These are phyloP conservation scores for Muraenolepis orangiensis DNA, from an alignment of 2,797 vertebrate genomes.

Conservation along the genomic window DNA sequence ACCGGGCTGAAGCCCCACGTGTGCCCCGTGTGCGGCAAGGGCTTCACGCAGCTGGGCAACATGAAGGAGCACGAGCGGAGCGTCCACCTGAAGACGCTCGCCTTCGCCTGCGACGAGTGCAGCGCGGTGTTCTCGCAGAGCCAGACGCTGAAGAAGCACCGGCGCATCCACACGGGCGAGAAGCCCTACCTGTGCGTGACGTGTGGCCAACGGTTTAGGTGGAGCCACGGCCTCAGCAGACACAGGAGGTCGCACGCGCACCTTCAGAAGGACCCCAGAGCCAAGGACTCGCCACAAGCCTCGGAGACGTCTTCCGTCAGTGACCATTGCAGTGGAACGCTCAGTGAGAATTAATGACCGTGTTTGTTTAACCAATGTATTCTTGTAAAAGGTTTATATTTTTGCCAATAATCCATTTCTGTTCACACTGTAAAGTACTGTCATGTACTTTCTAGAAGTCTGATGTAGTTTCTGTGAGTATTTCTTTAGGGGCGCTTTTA, in stretches of 20 bases:
- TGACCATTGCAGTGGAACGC: background rate
- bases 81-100: conserved; percentile 59
- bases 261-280: conserved; percentile 39
- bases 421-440: no score
- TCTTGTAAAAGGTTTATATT: no score
- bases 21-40: conserved; percentile 66
- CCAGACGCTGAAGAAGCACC: conserved; percentile 61
- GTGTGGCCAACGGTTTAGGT: conserved; percentile 49
- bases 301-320: background rate
- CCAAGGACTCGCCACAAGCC: conserved; percentile 20
- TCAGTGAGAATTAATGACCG: background rate
- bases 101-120: conserved; percentile 57
- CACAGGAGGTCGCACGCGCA: conserved; percentile 58
- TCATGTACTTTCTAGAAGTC: no score
- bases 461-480: no score
- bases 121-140: conserved; percentile 59
- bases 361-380: no score
- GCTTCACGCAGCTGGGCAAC: conserved; percentile 68
- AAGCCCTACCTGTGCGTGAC: conserved; percentile 53
- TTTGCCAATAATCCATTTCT: no score
- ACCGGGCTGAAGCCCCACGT: conserved; percentile 65
- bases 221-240: conserved; percentile 63
- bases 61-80: conserved; percentile 67
- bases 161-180: conserved; percentile 64
- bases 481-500: no score